These are phyloP conservation scores for Leptothorax acervorum DNA, from an alignment of 2,888 invertebrate species.

Conservation along the genomic window DNA sequence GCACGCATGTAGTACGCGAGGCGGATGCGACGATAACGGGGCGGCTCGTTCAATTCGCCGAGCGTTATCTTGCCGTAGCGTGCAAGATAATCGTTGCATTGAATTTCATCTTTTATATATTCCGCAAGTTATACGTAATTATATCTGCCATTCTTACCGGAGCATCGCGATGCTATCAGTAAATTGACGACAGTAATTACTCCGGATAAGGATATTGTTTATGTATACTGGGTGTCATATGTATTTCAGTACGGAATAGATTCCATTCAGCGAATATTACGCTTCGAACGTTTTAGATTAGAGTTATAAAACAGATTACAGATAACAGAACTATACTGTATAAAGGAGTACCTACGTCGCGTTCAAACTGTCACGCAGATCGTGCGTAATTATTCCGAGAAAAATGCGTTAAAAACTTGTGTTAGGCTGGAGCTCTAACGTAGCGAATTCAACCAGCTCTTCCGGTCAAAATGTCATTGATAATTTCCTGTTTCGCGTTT, in stretches of 20 bases:
- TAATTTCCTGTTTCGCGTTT: neutral
- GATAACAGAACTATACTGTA: no score
- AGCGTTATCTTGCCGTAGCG: neutral
- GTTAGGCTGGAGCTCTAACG: neutral
- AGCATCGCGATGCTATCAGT: neutral
- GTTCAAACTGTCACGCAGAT: neutral
- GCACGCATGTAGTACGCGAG: neutral
- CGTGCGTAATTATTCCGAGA: neutral
- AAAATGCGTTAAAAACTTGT: neutral
- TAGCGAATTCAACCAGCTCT: neutral
- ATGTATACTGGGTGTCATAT: no score
- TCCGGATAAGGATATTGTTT: no score
- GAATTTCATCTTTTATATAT: neutral
- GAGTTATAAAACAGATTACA: neutral
- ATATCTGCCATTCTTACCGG: neutral
- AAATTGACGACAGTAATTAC: neutral
- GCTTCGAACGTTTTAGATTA: neutral
- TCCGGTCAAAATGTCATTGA: neutral
- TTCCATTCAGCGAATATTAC: neutral
- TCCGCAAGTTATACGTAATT: neutral
- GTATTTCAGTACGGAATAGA: neutral
- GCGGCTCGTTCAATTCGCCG: neutral
- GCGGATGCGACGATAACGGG: constrained; percentile 15
- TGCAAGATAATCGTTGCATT: neutral
- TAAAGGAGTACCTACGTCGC: neutral